phyloP scores from a whole-genome alignment of 2,113 vertebrate genomes.

The Scartelaos histophorus region DNA sequence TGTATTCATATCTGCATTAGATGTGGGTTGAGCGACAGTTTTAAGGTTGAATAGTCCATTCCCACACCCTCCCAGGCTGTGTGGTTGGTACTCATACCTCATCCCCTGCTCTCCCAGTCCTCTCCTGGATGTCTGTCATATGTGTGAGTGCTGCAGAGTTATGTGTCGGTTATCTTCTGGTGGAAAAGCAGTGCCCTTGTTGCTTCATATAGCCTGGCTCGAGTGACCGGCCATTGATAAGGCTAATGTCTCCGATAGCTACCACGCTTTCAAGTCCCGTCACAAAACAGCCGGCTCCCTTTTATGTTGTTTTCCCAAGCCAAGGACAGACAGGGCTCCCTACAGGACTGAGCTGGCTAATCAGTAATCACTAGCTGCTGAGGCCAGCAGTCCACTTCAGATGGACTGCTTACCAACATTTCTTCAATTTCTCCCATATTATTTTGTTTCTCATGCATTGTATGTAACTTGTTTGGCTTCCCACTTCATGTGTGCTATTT shows the following conservation, averaged over 20 bases:
- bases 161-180: constrained; percentile 77
- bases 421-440: constrained; percentile 6
- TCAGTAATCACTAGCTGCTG: constrained; percentile 87
- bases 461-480: neutral
- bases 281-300: constrained; percentile 85
- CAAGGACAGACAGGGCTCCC: constrained; percentile 86
- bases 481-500: neutral
- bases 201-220: constrained; percentile 82
- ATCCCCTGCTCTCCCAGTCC: constrained; percentile 25
- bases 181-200: constrained; percentile 81
- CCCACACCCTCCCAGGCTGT: constrained; percentile 41
- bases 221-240: constrained; percentile 87
- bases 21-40: constrained; percentile 3
- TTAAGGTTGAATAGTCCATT: neutral
- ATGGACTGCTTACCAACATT: constrained; percentile 54
- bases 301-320: constrained; percentile 88
- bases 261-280: constrained; percentile 86
- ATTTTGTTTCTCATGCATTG: neutral
- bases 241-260: constrained; percentile 85
- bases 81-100: constrained; percentile 20
- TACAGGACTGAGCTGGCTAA: constrained; percentile 81
- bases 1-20: constrained; percentile 15
- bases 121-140: constrained; percentile 36
- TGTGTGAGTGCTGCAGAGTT: constrained; percentile 50
- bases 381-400: constrained; percentile 70